Evolutionary conservation across 2,888 invertebrate genomes (phyloP), one percentile per base, ranked within the genome.

Genomic region (Hirtodrosophila trivittata): DNA sequence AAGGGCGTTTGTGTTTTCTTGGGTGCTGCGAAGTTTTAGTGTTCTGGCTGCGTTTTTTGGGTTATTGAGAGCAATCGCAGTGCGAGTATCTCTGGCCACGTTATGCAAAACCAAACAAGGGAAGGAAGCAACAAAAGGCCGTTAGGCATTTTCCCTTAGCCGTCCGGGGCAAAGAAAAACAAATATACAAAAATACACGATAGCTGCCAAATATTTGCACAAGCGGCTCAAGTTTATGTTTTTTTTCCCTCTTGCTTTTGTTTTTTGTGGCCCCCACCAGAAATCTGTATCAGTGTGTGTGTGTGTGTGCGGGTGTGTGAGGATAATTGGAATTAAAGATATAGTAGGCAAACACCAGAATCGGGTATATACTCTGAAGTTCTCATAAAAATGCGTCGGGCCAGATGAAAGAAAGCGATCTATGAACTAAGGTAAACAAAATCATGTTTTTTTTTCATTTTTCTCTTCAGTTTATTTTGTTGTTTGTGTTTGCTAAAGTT

Each of bases 321-420:
- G 63, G 67, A 75, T 83, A 86, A 78, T 86, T 78, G 76, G 80
- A 83, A 75, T 85, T 75, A 83, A 67, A 81, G 83, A 78, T 83
- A 64, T 63, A 58, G 58, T 58, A 30, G 1, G 54, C 51, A 67
- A 71, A 73, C 68, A 70, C 13, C 8, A 28, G 14, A 21, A 21
- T 3, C 18, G 18, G 18, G 2, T 52, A 9, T n/a, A 35, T 43
- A 52, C 25, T 54, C 18, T 32, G 13, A 30, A 62, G 54, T 62
- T 66, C 62, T 57, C 58, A 57, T 49, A 63, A 59, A 41, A 43
- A 38, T 30, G 25, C 16, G 63, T 54, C 66, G 86, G 64, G 16
- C 33, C 45, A 84, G 62, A 69, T 83, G 67, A 86, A 82, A 82
- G 86, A 74, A 74, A 71, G 64, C 64, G 77, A 82, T 68, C 84